Base-by-base conservation (phyloP, 2,797 vertebrate species). In the Rhincodon typus region DNA sequence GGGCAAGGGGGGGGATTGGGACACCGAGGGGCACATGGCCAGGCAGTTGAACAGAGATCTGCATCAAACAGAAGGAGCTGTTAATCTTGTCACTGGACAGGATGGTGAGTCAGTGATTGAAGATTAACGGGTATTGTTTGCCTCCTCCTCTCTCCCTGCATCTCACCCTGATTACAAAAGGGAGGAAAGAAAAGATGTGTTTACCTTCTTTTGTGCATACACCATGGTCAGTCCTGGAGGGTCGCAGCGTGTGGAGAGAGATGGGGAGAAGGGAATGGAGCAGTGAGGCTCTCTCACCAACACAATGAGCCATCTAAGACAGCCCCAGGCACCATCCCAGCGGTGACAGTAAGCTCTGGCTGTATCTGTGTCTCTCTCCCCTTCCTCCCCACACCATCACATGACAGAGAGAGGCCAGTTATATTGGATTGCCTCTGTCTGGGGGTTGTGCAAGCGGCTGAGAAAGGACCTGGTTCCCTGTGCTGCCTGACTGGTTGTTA, bases 181-280 rank as follows among this genome's bases (percentile, higher is more conserved):
- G 19, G 34, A 38, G 34, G 15, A 21, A 67, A 34, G 13, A 38
- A 91, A 93, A 38, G 87, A 88, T n/a, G 5, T 34, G 21, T 38
- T 93, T 93, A 93, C 90, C 90, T 66, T 93, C 34, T 19, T 93
- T n/a, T 93, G 90, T 23, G 90, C 34, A 38, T 17, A 93, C 10
- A 67, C 38, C 90, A 93, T 93, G 57, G 19, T 93, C 57, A 38
- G 6, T 23, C 90, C 90, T 21, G 4, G 15, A 23, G 34, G n/a
- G 21, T 10, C 6, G 21, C 57, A 23, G 90, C 17, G 66, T 66
- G 62, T 93, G 34, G 2, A 25, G 4, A 88, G 50, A 88, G 86
- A 27, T 25, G n/a, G 62, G 2, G 88, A 34, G 21, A 12, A 38
- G 62, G 66, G 88, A 23, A 38, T 34, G 34, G 57, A 67, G 62